Evolutionary conservation across 1,140 invertebrate species (phyloP).

Genomic region (Bombyx mandarina): DNA sequence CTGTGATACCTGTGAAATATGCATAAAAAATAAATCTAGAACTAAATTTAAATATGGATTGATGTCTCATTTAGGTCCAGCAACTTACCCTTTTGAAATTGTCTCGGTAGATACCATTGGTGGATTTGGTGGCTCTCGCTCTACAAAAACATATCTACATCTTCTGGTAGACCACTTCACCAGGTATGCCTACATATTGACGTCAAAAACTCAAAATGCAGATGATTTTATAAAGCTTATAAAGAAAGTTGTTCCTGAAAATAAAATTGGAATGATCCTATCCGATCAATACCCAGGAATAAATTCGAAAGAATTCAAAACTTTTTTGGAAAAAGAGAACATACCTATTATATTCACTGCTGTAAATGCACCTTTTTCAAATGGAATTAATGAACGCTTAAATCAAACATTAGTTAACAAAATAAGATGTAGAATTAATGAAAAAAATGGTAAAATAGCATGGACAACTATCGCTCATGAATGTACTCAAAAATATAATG

Average conservation of each 20-base stretch:
- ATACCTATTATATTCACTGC: conserved; percentile 3
- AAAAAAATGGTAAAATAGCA: neutral
- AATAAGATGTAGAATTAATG: conserved; percentile 2
- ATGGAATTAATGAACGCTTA: neutral
- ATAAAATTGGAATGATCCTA: conserved; percentile 9
- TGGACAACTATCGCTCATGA: conserved; percentile 2
- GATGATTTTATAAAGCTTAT: conserved; percentile 7
- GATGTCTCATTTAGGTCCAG: conserved; percentile 1
- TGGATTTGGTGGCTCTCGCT: neutral
- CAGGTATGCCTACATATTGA: conserved; percentile 5
- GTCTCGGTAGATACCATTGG: conserved; percentile 1
- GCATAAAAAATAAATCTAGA: conserved; percentile 2
- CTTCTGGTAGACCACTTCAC: conserved; percentile 2
- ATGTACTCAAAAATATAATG: conserved; percentile 1
- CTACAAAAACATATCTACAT: conserved; percentile 4
- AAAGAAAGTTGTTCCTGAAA: neutral
- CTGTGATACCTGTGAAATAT: neutral
- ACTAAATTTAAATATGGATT: neutral
- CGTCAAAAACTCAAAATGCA: conserved; percentile 7
- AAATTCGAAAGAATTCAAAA: conserved; percentile 8
- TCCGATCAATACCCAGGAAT: conserved; percentile 10
- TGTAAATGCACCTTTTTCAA: conserved; percentile 6
- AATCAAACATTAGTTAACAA: conserved; percentile 3
- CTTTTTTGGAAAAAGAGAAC: neutral
- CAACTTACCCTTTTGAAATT: neutral